Base-by-base conservation (phyloP, 1,140 invertebrate species). In the Drosophila oshimai region DNA sequence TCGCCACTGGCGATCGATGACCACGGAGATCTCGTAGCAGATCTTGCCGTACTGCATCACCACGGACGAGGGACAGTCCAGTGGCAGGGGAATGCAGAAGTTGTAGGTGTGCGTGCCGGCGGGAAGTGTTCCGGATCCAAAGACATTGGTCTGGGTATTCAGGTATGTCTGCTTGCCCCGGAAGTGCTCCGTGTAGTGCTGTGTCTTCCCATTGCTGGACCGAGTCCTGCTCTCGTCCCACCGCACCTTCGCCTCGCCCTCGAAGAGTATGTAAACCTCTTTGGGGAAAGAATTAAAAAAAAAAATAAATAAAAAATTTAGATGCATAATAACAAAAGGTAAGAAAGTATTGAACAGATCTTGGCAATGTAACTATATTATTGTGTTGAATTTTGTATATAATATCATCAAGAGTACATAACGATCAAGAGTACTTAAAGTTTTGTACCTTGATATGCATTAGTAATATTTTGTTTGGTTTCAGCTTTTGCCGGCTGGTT, bases 1-100 rank as follows among this genome's bases (percentile, higher is more conserved):
- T 24, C 93, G 93, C 94, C 95, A 96, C 13, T 94, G 94, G 22
- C 95, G 93, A 90, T 96, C 94, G 57, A 96, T 77, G 3, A 76
- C 45, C 3, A 91, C 94, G 78, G 94, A 95, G 1, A 95, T 89
- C 61, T 93, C 94, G 75, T 96, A 96, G 10, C 93, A 88, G 53
- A 96, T 92, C 74, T 93, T 92, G 0, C 95, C 95, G 79, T 93
- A 93, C 51, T 94, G 93, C 1, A 94, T 94, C 74, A 95, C 94
- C 92, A 95, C 95, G 20, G 95, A 95, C 13, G 95, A 93, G 5
- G 94, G 94, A 28, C 94, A 91, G 45, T 92, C 92, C 34, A 89
- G 79, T 1, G 94, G 94, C 33, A 95, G 36, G 0, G 80, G 51
- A 36, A 90, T 90, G 41, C 62, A 53, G 15, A 89, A 90, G 1